A percentile compares a stretch with the other conserved stretches of the same genome.
Evolutionary conservation across 2,888 invertebrate genomes (phyloP).

Genomic region (Caenorhabditis auriculariae): DNA sequence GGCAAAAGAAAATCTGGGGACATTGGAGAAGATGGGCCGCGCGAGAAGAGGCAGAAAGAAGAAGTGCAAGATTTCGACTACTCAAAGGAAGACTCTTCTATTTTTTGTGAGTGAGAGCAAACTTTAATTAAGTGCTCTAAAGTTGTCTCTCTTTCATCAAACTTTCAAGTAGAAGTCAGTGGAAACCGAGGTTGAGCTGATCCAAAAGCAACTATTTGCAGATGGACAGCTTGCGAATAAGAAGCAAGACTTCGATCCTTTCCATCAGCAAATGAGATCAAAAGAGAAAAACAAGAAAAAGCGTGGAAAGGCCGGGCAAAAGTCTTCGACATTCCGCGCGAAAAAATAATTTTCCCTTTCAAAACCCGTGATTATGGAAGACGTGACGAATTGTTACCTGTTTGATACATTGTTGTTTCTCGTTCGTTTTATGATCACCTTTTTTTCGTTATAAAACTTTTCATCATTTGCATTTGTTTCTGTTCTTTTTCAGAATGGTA

Average conservation of each 20-base stretch:
- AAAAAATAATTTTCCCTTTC: no score
- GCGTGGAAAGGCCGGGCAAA: no score
- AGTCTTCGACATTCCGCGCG: no score
- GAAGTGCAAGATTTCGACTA: conserved; percentile 32
- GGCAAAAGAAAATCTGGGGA: conserved; percentile 6
- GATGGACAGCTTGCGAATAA: background rate
- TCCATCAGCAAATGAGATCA: conserved; percentile 30
- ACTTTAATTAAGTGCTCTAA: no score
- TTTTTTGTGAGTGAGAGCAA: no score
- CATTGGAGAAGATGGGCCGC: background rate
- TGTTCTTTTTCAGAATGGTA: no score
- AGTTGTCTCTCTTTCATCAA: no score
- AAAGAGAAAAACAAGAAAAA: conserved; percentile 5
- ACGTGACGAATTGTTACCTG: background rate
- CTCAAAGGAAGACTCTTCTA: conserved; percentile 13
- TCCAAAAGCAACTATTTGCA: background rate
- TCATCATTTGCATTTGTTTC: no score
- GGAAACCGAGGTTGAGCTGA: no score
- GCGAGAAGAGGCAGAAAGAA: conserved; percentile 5
- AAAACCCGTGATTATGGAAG: no score
- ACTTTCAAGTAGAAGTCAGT: no score
- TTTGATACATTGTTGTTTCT: conserved; percentile 6
- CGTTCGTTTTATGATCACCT: conserved; percentile 5
- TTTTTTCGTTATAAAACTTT: conserved; percentile 4
- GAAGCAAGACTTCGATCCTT: conserved; percentile 25